Evolutionary conservation across 2,797 vertebrate genomes (phyloP).

Genomic region (Sebastes itinus): DNA sequence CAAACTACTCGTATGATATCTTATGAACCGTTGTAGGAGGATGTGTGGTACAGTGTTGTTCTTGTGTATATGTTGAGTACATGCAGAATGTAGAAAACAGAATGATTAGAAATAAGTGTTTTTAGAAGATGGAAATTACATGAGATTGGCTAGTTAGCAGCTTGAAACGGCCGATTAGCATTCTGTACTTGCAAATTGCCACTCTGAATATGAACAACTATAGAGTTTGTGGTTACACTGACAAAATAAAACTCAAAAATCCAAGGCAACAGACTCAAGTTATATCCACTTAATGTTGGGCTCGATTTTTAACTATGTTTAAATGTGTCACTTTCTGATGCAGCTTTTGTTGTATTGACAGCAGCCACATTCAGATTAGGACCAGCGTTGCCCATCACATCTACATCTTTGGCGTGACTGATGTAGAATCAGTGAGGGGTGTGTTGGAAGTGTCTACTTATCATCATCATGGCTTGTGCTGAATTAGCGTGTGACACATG

Average conservation of each 20-base stretch:
- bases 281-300: background rate
- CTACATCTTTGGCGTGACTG: background rate
- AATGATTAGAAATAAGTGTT: background rate
- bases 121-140: background rate
- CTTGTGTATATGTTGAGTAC: too few species aligned
- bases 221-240: background rate
- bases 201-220: background rate
- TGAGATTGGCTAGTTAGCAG: background rate
- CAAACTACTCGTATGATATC: rapidly evolving
- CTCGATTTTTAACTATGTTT: background rate
- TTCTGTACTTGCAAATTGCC: too few species aligned
- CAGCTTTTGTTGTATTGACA: background rate
- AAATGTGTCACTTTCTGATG: background rate
- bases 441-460: background rate
- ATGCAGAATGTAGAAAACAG: background rate
- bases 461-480: background rate
- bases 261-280: background rate
- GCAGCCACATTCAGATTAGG: background rate
- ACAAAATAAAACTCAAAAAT: background rate
- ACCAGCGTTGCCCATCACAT: too few species aligned
- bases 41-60: rapidly evolving
- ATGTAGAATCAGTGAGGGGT: background rate
- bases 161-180: background rate
- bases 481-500: background rate
- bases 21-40: too few species aligned